phyloP scores from a whole-genome alignment of 2,797 vertebrate genomes.

The Notolepis coatsorum region DNA sequence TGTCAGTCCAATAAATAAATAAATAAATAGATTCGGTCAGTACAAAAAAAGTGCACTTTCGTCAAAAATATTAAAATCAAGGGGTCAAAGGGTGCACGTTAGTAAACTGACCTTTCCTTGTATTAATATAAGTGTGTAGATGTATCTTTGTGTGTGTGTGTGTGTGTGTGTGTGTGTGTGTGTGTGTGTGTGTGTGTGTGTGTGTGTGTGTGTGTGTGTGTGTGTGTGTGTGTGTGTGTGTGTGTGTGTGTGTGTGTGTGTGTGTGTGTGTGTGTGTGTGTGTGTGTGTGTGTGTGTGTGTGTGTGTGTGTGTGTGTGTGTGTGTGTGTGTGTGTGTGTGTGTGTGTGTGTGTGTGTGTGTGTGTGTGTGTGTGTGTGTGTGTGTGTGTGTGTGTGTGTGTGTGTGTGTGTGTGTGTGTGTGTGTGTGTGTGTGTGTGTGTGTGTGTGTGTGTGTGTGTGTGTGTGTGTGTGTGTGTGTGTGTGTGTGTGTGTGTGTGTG shows the following conservation, averaged over 20 bases:
- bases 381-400: neutral
- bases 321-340: neutral
- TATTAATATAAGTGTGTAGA: too few relatives aligned
- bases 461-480: neutral
- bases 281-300: neutral
- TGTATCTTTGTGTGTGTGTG: slow-evolving; percentile 2
- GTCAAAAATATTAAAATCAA: too few relatives aligned
- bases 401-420: neutral
- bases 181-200: neutral
- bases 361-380: neutral
- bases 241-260: neutral
- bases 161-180: neutral
- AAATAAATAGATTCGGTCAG: too few relatives aligned
- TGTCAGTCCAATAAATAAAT: too few relatives aligned
- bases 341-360: neutral
- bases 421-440: neutral
- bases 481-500: neutral
- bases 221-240: neutral
- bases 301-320: neutral
- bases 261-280: neutral
- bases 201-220: neutral
- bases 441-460: neutral
- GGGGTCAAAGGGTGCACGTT: too few relatives aligned
- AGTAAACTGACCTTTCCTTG: too few relatives aligned
- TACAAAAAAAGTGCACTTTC: too few relatives aligned